Evolutionary conservation across 1,140 invertebrate species (phyloP).

Genomic region (Drosophila ogumai): DNA sequence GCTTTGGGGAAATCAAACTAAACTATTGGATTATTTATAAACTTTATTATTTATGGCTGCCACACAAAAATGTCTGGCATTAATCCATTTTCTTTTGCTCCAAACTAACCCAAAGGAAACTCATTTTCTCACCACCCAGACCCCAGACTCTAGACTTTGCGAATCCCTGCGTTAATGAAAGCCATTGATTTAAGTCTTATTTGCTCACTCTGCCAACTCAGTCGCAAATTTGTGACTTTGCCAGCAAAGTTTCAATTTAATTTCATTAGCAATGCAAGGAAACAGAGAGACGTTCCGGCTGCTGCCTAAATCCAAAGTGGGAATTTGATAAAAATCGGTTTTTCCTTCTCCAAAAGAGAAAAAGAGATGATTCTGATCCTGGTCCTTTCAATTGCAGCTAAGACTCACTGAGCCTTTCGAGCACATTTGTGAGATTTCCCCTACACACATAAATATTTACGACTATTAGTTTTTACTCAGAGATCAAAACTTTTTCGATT

Average conservation of each 20-base stretch:
- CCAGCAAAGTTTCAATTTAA: conserved; percentile 69
- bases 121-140: conserved; percentile 1
- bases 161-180: conserved; percentile 25
- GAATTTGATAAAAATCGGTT: conserved; percentile 65
- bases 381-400: conserved; percentile 48
- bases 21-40: neutral
- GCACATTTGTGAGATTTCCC: conserved; percentile 56
- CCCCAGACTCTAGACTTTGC: conserved; percentile 3
- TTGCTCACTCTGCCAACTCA: conserved; percentile 3
- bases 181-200: conserved; percentile 25
- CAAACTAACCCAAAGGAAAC: neutral
- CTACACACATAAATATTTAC: conserved; percentile 76
- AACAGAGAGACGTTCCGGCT: conserved; percentile 6
- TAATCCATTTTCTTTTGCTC: conserved; percentile 9
- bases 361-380: conserved; percentile 26
- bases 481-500: conserved; percentile 78
- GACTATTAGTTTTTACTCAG: conserved; percentile 73
- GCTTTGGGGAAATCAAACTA: neutral
- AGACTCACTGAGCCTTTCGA: conserved; percentile 48
- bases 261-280: conserved; percentile 69
- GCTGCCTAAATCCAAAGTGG: conserved; percentile 28
- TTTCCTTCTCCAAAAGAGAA: conserved; percentile 21
- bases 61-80: conserved; percentile 9
- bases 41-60: conserved; percentile 10
- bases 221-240: conserved; percentile 29